Conservation (phyloP, 2,888 invertebrate genomes). For the Cecidostiba fungosa region DNA sequence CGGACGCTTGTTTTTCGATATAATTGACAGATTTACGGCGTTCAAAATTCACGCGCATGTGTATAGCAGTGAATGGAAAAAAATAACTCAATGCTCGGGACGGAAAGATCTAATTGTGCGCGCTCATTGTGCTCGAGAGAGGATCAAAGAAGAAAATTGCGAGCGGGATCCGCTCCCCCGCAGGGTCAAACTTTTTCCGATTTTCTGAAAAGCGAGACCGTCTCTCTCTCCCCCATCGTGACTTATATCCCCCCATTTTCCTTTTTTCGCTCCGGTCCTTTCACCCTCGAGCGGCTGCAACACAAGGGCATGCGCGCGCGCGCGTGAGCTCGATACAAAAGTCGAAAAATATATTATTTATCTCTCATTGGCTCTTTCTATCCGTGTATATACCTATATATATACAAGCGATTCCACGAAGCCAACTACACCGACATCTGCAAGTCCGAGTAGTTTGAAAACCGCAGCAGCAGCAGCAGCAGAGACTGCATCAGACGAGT, state of each 20-base stretch:
- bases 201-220: conserved; percentile 55
- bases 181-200: conserved; percentile 58
- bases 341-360: background rate
- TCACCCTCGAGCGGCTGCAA: conserved; percentile 15
- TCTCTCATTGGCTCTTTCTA: background rate
- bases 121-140: conserved; percentile 24
- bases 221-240: background rate
- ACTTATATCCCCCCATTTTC: background rate
- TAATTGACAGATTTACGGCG: too few relatives aligned
- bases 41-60: too few relatives aligned
- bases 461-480: background rate
- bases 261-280: conserved; percentile 31
- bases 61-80: too few relatives aligned
- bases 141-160: conserved; percentile 53
- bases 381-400: background rate
- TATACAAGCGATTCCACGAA: too few relatives aligned
- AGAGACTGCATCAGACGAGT: too few relatives aligned
- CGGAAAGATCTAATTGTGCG: conserved; percentile 45
- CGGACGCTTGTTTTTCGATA: conserved; percentile 51
- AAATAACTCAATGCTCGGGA: background rate
- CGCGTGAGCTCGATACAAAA: conserved; percentile 24
- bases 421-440: background rate
- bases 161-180: conserved; percentile 10
- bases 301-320: conserved; percentile 33
- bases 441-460: background rate